Conservation (phyloP, 2,797 vertebrate genomes). For the Pseudochirops cupreus region DNA sequence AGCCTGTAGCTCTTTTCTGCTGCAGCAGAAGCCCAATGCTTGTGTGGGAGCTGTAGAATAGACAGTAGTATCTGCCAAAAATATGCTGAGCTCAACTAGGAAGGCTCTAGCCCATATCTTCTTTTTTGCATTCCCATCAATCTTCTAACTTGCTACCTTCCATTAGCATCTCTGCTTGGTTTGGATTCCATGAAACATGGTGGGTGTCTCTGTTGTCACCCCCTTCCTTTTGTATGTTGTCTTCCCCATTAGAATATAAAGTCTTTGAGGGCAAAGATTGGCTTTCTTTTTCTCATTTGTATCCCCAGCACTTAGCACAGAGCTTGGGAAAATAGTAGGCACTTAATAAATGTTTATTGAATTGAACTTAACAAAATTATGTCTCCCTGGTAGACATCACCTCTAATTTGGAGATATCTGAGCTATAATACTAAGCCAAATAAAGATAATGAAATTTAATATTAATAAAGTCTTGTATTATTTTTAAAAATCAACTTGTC, state of each 20-base stretch:
- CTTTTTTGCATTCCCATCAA: neutral
- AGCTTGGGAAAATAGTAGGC: neutral
- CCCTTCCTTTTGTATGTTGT: neutral
- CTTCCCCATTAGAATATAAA: neutral
- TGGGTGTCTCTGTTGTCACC: neutral
- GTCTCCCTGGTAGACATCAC: neutral
- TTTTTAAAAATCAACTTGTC: neutral
- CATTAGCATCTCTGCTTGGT: neutral
- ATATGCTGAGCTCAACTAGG: neutral
- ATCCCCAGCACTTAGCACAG: neutral
- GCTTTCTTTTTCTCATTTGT: neutral
- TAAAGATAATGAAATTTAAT: neutral
- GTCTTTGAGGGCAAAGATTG: neutral
- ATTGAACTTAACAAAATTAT: neutral
- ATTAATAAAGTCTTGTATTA: neutral
- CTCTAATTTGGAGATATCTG: neutral
- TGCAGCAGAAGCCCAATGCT: neutral
- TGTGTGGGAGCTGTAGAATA: neutral
- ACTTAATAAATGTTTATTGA: neutral
- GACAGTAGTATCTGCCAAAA: neutral
- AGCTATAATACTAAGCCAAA: neutral
- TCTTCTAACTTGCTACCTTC: neutral
- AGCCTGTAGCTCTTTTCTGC: neutral
- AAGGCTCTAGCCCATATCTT: neutral
- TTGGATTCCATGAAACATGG: neutral